Conservation (phyloP, 1,140 invertebrate species). For the Bombus waltoni region DNA sequence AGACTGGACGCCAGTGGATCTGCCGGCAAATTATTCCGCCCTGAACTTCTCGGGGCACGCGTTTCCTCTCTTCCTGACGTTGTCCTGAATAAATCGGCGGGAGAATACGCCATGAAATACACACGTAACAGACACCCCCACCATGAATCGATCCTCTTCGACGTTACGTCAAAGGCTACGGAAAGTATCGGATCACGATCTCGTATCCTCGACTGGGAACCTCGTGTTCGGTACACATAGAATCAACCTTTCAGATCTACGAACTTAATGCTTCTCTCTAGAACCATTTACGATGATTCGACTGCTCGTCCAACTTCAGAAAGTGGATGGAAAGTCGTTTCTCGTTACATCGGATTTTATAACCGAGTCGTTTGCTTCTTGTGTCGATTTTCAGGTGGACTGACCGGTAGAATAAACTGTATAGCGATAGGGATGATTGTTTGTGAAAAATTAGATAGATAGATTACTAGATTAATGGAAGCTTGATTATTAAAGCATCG, state of each 20-base stretch:
- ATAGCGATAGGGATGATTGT: background rate
- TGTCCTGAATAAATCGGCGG: slow-evolving; percentile 37
- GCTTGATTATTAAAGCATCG: too few relatives aligned
- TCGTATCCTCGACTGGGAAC: background rate
- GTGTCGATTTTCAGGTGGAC: background rate
- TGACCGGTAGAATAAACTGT: rapidly evolving
- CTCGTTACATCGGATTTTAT: background rate
- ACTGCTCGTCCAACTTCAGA: background rate
- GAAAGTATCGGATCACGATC: background rate
- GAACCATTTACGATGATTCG: slow-evolving; percentile 8
- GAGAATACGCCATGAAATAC: background rate
- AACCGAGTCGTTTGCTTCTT: background rate
- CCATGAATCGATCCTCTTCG: slow-evolving; percentile 22
- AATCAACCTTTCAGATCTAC: background rate
- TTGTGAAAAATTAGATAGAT: background rate
- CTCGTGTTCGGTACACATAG: background rate
- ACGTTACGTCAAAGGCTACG: slow-evolving; percentile 27
- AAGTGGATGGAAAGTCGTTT: background rate
- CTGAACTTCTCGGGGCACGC: slow-evolving; percentile 1
- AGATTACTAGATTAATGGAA: background rate
- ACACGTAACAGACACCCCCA: slow-evolving; percentile 13
- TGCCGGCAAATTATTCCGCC: slow-evolving; percentile 37
- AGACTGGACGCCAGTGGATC: slow-evolving; percentile 11
- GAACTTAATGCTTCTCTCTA: background rate
- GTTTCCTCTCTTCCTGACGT: background rate